A percentile compares a stretch with the other conserved stretches of the same genome.
These are phyloP conservation scores for Neolamprologus kungweensis DNA, from an alignment of 2,113 vertebrate genomes.

Conservation along the genomic window DNA sequence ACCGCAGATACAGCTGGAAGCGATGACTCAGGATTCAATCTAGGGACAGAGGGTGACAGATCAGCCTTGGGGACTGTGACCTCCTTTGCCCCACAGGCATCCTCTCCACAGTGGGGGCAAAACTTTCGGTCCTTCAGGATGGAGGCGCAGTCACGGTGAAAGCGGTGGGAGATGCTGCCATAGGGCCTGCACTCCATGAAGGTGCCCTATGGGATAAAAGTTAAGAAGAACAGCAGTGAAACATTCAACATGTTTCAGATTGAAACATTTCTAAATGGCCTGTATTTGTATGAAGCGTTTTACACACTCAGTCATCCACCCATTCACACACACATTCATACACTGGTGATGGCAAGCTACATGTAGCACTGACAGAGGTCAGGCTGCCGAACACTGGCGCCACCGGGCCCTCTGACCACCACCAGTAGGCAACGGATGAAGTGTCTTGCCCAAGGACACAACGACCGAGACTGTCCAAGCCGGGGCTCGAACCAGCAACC, in stretches of 20 bases:
- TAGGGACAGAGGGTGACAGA: constrained; percentile 69
- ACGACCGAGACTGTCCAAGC: neutral
- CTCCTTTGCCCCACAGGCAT: constrained; percentile 83
- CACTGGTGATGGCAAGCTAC: neutral
- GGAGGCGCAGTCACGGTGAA: constrained; percentile 88
- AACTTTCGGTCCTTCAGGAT: constrained; percentile 81
- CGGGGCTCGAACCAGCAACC: neutral
- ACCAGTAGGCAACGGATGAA: neutral
- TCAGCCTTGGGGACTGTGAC: constrained; percentile 81
- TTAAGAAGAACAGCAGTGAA: neutral
- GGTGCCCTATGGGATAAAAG: constrained; percentile 72
- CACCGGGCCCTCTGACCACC: neutral
- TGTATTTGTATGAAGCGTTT: neutral
- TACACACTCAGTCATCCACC: neutral
- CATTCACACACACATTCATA: neutral
- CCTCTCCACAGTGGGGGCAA: constrained; percentile 96
- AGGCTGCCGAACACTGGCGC: neutral
- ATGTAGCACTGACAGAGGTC: neutral
- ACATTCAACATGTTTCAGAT: neutral
- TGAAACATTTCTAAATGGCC: neutral
- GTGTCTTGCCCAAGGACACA: neutral
- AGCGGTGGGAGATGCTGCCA: constrained; percentile 91
- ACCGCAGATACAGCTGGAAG: constrained; percentile 60
- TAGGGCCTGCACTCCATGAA: constrained; percentile 97
- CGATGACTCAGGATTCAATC: constrained; percentile 17